Evolutionary conservation across 2,888 invertebrate species (phyloP), one percentile per base, ranked within the genome.

Genomic region (Rambutsinella grinnellia): DNA sequence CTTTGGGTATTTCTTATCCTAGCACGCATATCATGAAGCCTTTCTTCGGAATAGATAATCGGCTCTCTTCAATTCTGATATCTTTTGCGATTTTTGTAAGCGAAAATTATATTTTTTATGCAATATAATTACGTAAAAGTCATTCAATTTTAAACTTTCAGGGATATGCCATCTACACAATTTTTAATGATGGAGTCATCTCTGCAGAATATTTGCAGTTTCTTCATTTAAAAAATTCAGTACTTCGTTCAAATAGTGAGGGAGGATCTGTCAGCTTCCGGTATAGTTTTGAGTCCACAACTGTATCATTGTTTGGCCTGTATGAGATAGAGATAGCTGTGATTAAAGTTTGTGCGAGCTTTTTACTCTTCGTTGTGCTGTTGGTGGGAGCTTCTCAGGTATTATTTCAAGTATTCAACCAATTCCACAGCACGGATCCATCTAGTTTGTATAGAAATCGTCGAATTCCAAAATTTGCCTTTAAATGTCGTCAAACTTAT

Each of bases 11-110:
- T 5, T 36, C 36, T 36, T 13, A 8, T 36, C 13, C 13, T 36
- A 36, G 13, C 36, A 5, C 36, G 36, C 36, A 13, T 36, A 13
- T 17, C 15, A 56, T 71, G 57, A 71, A 63, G 24, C 71, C 71
- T 5, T 71, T 71, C 19, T 71, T 71, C 24, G 71, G 71, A 19
- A 26, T 71, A 21, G 51, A n/a, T 26, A 71, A 71, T 36, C 63
- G 71, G 2, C 2, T 71, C 0, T 26, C 71, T 6, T 56, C 71
- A 2, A 63, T 63, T 8, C 8, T 71, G 8, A 49, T 71, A 3
- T 71, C 71, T 5, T 63, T 71, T 23, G 10, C 51, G 28, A 24
- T 63, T 6, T 71, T 71, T 63, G 71, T 71, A 63, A 71, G 71
- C 63, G 1, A 26, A n/a, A 24, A 24, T 26, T 10, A 65, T 15